phyloP scores from a whole-genome alignment of 1,140 invertebrate species.

The Daktulosphaira vitifoliae region DNA sequence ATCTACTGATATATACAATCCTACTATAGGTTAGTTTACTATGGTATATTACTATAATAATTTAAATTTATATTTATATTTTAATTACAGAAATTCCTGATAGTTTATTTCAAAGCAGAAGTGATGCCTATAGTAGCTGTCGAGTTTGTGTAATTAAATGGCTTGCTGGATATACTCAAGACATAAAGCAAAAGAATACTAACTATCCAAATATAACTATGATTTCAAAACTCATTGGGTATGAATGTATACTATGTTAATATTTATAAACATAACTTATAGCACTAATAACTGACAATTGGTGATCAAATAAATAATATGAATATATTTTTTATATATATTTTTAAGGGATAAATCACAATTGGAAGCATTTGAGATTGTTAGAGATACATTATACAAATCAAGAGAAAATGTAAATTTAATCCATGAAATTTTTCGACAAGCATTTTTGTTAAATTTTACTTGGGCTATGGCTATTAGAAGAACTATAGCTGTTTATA shows the following conservation, averaged over 20 bases:
- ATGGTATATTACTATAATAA: conserved; percentile 4
- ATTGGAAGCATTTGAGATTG: conserved; percentile 46
- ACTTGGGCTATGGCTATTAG: conserved; percentile 76
- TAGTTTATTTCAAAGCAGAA: conserved; percentile 49
- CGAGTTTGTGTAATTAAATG: conserved; percentile 81
- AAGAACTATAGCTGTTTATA: conserved; percentile 86
- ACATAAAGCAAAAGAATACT: conserved; percentile 28
- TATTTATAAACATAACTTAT: too few species aligned
- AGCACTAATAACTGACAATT: too few species aligned
- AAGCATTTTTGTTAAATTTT: conserved; percentile 85
- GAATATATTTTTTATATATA: too few species aligned
- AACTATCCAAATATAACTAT: conserved; percentile 49
- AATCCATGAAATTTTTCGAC: conserved; percentile 86
- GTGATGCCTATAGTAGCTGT: conserved; percentile 57
- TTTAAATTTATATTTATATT: conserved; percentile 24
- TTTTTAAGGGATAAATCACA: conserved; percentile 18
- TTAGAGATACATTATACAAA: conserved; percentile 79
- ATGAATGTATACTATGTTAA: too few species aligned
- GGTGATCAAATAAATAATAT: too few species aligned
- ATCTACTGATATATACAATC: conserved; percentile 77
- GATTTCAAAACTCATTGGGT: conserved; percentile 38
- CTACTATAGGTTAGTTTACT: conserved; percentile 61
- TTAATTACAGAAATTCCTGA: conserved; percentile 45
- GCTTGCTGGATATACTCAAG: conserved; percentile 73
- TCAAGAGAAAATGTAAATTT: conserved; percentile 89